Conservation (phyloP, 2,888 invertebrate species). For the Hemicrepidius hirtus region DNA sequence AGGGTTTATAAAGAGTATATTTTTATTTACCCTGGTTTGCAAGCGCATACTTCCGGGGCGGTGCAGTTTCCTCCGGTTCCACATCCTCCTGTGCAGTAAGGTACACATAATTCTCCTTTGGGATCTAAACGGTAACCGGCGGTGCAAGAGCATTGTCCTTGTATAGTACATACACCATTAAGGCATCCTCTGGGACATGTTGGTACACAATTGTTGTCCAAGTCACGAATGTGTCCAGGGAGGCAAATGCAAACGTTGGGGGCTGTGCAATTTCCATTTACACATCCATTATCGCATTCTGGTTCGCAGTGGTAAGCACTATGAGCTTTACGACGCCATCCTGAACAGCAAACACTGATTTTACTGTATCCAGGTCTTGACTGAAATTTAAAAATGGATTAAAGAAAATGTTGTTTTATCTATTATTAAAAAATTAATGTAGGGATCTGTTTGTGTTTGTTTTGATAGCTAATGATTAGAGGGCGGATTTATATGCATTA, state of each 20-base stretch:
- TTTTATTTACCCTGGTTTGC: constrained; percentile 72
- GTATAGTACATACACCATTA: constrained; percentile 78
- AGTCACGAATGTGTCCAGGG: constrained; percentile 76
- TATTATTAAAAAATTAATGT: background rate
- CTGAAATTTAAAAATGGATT: constrained; percentile 66
- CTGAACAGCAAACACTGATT: constrained; percentile 83
- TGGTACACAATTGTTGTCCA: constrained; percentile 74
- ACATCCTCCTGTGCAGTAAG: constrained; percentile 75
- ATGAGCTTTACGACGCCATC: constrained; percentile 78
- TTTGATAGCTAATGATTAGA: too few species aligned
- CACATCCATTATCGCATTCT: constrained; percentile 79
- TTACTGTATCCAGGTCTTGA: constrained; percentile 78
- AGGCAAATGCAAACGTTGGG: constrained; percentile 80
- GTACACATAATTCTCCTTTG: constrained; percentile 77
- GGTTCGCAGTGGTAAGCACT: constrained; percentile 77
- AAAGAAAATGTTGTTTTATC: background rate
- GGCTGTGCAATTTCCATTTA: constrained; percentile 81
- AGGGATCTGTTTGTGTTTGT: too few species aligned
- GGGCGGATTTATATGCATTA: too few species aligned
- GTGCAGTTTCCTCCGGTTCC: constrained; percentile 75
- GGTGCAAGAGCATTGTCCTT: constrained; percentile 79
- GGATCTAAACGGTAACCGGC: constrained; percentile 75
- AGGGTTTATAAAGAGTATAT: background rate
- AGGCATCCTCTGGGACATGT: constrained; percentile 82
- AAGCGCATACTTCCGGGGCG: constrained; percentile 77